Conservation (phyloP, 2,888 invertebrate genomes). For the Sylvicola cinctus region DNA sequence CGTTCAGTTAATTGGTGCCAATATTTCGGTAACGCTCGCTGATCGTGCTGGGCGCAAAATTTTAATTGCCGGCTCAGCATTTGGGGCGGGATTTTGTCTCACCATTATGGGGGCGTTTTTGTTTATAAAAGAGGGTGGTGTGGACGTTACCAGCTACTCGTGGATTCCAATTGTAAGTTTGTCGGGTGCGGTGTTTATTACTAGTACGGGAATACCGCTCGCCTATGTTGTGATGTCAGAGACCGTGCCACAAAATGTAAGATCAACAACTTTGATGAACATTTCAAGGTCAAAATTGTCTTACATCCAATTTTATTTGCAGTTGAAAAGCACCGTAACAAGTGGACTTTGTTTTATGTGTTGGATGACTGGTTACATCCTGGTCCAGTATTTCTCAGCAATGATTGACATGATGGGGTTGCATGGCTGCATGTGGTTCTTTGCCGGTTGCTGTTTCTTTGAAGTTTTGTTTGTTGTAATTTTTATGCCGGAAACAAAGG, state of each 20-base stretch:
- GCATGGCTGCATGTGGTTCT: constrained; percentile 18
- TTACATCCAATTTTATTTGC: neutral
- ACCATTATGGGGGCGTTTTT: constrained; percentile 1
- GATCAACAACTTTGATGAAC: no score
- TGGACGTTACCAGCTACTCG: constrained; percentile 7
- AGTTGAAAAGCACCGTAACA: constrained; percentile 3
- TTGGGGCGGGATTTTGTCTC: constrained; percentile 1
- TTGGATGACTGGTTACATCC: constrained; percentile 3
- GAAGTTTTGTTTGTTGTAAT: constrained; percentile 17
- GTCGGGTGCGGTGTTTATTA: constrained; percentile 19
- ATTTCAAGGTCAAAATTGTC: no score
- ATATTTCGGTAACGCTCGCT: constrained; percentile 12
- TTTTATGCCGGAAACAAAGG: constrained; percentile 22
- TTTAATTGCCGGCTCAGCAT: neutral
- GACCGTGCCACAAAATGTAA: constrained; percentile 17
- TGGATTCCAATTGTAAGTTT: constrained; percentile 22
- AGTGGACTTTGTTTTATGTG: constrained; percentile 1
- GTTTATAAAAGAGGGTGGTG: constrained; percentile 2
- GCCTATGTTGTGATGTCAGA: constrained; percentile 20
- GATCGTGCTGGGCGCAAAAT: constrained; percentile 13
- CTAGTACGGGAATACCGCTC: constrained; percentile 17
- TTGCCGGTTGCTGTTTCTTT: constrained; percentile 14
- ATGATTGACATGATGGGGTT: constrained; percentile 15
- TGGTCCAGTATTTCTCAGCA: constrained; percentile 15
- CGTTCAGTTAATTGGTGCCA: constrained; percentile 14